These are phyloP conservation scores for Denticeps clupeoides DNA, from an alignment of 2,797 vertebrate genomes.

Conservation along the genomic window DNA sequence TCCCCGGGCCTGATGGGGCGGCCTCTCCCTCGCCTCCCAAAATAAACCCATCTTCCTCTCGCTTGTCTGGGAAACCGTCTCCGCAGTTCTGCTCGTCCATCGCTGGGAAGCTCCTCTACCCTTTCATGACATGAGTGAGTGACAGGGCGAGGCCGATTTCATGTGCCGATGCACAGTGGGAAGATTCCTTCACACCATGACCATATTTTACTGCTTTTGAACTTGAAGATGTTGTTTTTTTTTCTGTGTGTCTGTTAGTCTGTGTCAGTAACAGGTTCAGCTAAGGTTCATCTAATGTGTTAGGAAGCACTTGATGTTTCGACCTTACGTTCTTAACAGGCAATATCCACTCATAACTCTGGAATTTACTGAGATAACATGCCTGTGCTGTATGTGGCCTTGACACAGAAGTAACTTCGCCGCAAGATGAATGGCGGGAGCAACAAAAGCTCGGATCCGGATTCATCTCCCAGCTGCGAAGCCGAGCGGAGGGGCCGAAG, in stretches of 20 bases:
- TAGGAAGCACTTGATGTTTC: neutral
- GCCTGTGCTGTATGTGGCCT: neutral
- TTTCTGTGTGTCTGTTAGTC: too few species aligned
- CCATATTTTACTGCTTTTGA: conserved; percentile 11
- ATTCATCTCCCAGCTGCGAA: conserved; percentile 8
- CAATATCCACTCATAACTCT: too few species aligned
- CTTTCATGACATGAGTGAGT: conserved; percentile 26
- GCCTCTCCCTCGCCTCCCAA: conserved; percentile 23
- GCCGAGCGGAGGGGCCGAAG: conserved; percentile 5
- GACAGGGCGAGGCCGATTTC: conserved; percentile 17
- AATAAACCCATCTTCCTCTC: conserved; percentile 31
- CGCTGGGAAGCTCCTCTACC: conserved; percentile 19
- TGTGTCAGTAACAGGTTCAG: neutral
- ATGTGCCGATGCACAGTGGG: conserved; percentile 12
- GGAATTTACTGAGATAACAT: too few species aligned
- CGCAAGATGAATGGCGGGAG: neutral
- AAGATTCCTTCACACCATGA: conserved; percentile 28
- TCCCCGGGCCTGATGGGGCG: conserved; percentile 14
- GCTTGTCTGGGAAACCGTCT: conserved; percentile 24
- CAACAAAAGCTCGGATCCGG: neutral
- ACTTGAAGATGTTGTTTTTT: conserved; percentile 2
- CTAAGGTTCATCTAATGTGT: neutral
- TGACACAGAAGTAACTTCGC: conserved; percentile 1
- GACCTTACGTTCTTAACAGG: too few species aligned
- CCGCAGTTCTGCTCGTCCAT: conserved; percentile 28